Conservation (phyloP, 2,888 invertebrate species). For the Cyrtodaria siliqua region DNA sequence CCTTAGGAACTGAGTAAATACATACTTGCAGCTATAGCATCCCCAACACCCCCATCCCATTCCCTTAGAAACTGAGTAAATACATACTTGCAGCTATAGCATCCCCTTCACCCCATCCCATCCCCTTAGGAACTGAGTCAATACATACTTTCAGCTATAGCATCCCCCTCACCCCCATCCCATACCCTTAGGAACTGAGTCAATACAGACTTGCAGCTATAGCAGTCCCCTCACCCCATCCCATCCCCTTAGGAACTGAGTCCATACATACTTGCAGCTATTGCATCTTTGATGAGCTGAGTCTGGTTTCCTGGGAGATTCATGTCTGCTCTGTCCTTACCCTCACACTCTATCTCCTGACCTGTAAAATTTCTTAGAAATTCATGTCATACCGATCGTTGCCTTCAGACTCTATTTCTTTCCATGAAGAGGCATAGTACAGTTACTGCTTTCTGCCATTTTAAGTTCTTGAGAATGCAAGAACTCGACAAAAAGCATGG, state of each 20-base stretch:
- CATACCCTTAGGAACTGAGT: constrained; percentile 72
- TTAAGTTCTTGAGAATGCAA: no score
- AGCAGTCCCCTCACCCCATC: constrained; percentile 75
- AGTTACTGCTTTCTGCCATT: not conserved
- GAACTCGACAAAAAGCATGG: no score
- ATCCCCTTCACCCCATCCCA: no score
- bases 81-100: no score
- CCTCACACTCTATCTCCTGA: constrained; percentile 76
- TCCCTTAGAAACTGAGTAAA: constrained; percentile 73
- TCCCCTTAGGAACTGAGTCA: no score
- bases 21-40: constrained; percentile 29
- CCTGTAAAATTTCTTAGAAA: constrained; percentile 78
- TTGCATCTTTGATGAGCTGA: constrained; percentile 74
- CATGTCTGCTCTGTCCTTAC: constrained; percentile 75
- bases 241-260: no score
- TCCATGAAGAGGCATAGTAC: constrained; percentile 58
- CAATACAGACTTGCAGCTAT: constrained; percentile 76
- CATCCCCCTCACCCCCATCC: no score
- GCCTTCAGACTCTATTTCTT: constrained; percentile 76
- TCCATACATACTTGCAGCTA: constrained; percentile 12
- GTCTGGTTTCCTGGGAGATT: constrained; percentile 79
- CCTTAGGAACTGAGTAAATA: no score
- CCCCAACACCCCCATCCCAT: no score
- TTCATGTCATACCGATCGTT: constrained; percentile 76
- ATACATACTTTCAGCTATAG: no score